Base-by-base conservation (phyloP, 2,797 vertebrate genomes). In the Ambastaia sidthimunki region DNA sequence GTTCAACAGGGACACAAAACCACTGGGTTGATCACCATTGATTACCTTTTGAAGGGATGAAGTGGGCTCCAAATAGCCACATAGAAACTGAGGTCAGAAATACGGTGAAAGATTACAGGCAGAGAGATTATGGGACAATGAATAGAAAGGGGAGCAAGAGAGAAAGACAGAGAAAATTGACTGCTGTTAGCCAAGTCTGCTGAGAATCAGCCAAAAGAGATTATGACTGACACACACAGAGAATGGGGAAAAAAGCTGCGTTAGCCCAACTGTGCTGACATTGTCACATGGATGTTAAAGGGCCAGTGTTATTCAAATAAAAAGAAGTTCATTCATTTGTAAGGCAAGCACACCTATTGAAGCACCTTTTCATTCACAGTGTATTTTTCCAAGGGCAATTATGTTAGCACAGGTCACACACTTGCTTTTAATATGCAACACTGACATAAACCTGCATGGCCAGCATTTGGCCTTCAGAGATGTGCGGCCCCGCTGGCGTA, bases 11-110 rank as follows among this genome's bases (percentile, higher is more conserved):
- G 72, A 83, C 57, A 81, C 50, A 83, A 66, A 54, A 80, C 15
- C 68, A 72, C 59, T 3, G 52, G 15, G 52, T 23, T 47, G 11
- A 52, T 72, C 50, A 1, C 21, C 34, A 74, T 66, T 59, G 59
- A 80, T 97, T 98, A 98, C 97, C 97, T 98, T 97, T 69, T 90
- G 90, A 89, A 93, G 85, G 76, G 95, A 93, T 83, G 95, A 93
- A 87, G 94, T 94, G 84, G 96, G 92, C 92, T 95, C 94, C 88
- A 94, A 93, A 94, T 97, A 98, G 92, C 97, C 97, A 95, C 97
- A 98, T 89, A 98, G 97, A 98, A 96, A 98, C 97, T 98, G 89
- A 89, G 69, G 88, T 86, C 80, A 88, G n/a, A 82, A 71, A 74
- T 80, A 23, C 80, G 81, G 83, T 86, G 81, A 50, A 76, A 74